Evolutionary conservation across 2,113 vertebrate genomes (phyloP).

Genomic region (Planiliza haematocheilus): DNA sequence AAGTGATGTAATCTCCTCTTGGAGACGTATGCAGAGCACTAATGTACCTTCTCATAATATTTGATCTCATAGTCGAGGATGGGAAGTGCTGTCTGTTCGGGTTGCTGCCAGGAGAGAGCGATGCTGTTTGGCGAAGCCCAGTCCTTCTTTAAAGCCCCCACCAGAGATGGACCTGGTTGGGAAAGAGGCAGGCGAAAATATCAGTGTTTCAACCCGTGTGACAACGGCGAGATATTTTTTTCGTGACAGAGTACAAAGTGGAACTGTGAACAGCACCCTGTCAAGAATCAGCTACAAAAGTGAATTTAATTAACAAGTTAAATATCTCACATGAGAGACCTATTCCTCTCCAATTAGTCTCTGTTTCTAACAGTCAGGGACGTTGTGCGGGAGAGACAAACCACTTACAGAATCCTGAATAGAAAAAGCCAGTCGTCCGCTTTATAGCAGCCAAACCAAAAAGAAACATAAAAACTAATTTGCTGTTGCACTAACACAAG

Average conservation of each 20-base stretch:
- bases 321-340: neutral
- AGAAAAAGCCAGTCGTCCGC: no score
- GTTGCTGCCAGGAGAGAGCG: slow-evolving; percentile 96
- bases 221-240: neutral
- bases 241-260: neutral
- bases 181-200: slow-evolving; percentile 34
- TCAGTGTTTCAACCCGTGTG: neutral
- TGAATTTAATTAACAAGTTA: neutral
- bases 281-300: neutral
- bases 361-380: neutral
- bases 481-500: no score
- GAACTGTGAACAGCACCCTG: neutral
- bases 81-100: slow-evolving; percentile 87
- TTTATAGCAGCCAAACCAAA: no score
- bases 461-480: no score
- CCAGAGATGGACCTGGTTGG: slow-evolving; percentile 90
- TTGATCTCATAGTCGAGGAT: slow-evolving; percentile 98
- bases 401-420: neutral
- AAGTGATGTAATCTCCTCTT: neutral
- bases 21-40: neutral
- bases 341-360: neutral
- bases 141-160: slow-evolving; percentile 94
- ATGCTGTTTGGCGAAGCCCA: slow-evolving; percentile 98
- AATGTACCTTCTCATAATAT: slow-evolving; percentile 94
- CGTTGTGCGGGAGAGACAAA: no score